phyloP scores from a whole-genome alignment of 2,888 invertebrate genomes.

The Apoda limacodes region DNA sequence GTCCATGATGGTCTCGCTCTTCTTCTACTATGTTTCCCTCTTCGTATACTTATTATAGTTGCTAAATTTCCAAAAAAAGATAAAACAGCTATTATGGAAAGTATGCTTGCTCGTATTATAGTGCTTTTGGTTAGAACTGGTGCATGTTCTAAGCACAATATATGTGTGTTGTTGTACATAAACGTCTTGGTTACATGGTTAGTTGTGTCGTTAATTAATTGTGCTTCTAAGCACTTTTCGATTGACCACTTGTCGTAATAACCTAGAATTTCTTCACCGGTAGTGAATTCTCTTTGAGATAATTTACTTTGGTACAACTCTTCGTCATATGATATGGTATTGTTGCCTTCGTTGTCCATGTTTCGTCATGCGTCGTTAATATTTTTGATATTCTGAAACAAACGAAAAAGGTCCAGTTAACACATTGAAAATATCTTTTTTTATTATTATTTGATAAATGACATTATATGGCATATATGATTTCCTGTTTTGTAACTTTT shows the following conservation, averaged over 20 bases:
- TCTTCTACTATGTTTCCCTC: constrained; percentile 69
- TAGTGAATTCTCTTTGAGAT: constrained; percentile 31
- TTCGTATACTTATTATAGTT: constrained; percentile 81
- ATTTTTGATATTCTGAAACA: constrained; percentile 38
- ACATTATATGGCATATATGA: too few relatives aligned
- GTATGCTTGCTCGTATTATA: constrained; percentile 74
- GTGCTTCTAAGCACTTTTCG: constrained; percentile 40
- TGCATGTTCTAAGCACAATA: constrained; percentile 72
- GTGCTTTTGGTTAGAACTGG: constrained; percentile 75
- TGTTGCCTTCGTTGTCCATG: constrained; percentile 58
- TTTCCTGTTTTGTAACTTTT: too few relatives aligned
- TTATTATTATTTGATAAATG: too few relatives aligned
- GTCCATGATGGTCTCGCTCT: constrained; percentile 74
- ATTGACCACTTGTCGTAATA: constrained; percentile 37
- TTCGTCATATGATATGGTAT: constrained; percentile 55
- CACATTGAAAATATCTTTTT: too few relatives aligned
- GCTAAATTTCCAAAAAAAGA: constrained; percentile 81
- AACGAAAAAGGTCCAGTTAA: too few relatives aligned
- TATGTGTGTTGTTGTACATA: constrained; percentile 38
- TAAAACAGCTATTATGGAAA: constrained; percentile 77
- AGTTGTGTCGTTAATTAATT: constrained; percentile 36
- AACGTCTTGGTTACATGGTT: constrained; percentile 31
- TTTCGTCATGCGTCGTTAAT: constrained; percentile 51
- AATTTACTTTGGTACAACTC: constrained; percentile 31
- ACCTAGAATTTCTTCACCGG: constrained; percentile 11